A percentile compares a stretch with the other conserved stretches of the same genome.
Conservation (phyloP, 2,888 invertebrate species). For the Acleris holmiana region DNA sequence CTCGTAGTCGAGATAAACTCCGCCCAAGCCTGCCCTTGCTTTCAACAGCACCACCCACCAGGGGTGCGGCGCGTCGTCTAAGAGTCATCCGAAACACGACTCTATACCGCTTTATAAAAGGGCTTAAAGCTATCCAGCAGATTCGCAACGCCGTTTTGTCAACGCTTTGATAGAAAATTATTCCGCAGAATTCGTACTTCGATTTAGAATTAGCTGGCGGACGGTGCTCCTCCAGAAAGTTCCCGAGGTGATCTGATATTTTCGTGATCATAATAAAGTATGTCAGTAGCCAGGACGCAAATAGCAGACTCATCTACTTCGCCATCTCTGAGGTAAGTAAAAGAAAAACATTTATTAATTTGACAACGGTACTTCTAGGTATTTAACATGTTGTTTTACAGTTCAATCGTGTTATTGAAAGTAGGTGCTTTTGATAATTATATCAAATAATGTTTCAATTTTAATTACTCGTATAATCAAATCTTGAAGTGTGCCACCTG, state of each 20-base stretch:
- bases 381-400: no score
- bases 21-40: conserved; percentile 57
- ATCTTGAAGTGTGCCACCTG: no score
- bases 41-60: conserved; percentile 63
- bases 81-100: conserved; percentile 45
- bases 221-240: conserved; percentile 42
- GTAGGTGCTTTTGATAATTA: no score
- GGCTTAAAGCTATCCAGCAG: neutral
- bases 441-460: no score
- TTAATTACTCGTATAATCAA: no score
- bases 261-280: conserved; percentile 41
- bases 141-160: conserved; percentile 33
- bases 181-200: conserved; percentile 47
- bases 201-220: conserved; percentile 38
- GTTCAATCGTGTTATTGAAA: no score
- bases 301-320: conserved; percentile 88
- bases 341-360: neutral
- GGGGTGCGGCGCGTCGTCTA: conserved; percentile 49
- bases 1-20: conserved; percentile 45
- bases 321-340: conserved; percentile 85
- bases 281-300: conserved; percentile 83
- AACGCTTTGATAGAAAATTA: conserved; percentile 69
- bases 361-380: no score
- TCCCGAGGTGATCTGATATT: conserved; percentile 35
- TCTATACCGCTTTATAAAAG: conserved; percentile 40